These are phyloP conservation scores for Anguilla rostrata DNA, from an alignment of 2,113 vertebrate genomes.

Conservation along the genomic window DNA sequence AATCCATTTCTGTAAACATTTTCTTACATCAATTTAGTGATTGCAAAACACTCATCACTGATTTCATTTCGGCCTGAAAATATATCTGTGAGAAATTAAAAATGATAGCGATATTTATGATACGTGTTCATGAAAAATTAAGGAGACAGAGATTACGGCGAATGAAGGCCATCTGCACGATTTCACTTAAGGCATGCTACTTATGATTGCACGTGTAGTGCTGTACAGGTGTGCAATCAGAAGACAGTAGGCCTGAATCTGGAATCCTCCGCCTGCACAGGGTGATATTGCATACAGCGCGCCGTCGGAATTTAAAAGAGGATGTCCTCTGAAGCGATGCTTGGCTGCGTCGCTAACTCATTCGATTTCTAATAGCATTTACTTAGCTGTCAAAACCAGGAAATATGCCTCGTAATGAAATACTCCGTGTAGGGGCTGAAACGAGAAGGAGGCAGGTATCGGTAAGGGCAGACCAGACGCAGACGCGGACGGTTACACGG, in stretches of 20 bases:
- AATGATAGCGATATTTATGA: neutral
- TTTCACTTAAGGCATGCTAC: neutral
- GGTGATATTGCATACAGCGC: neutral
- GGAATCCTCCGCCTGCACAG: neutral
- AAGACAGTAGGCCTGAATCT: neutral
- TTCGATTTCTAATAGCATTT: conserved; percentile 9
- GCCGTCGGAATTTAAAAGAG: neutral
- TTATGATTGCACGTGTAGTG: neutral
- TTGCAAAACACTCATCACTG: too few relatives aligned
- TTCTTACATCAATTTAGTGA: too few relatives aligned
- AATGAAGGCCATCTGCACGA: neutral
- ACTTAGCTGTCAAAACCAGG: neutral
- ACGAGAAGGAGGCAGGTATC: neutral
- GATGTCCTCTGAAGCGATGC: neutral
- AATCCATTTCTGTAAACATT: too few relatives aligned
- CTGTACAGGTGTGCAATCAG: neutral
- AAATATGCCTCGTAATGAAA: conserved; percentile 11
- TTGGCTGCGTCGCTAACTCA: neutral
- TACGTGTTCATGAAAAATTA: neutral
- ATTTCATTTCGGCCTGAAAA: neutral
- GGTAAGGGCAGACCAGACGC: neutral
- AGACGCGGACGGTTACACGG: neutral
- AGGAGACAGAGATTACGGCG: neutral
- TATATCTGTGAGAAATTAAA: neutral
- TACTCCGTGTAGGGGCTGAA: neutral